Percentiles rank a stretch among this genome's conserved stretches.
These are phyloP conservation scores for Chrysocyon brachyurus DNA, from an alignment of 2,797 vertebrate species.

Conservation along the genomic window DNA sequence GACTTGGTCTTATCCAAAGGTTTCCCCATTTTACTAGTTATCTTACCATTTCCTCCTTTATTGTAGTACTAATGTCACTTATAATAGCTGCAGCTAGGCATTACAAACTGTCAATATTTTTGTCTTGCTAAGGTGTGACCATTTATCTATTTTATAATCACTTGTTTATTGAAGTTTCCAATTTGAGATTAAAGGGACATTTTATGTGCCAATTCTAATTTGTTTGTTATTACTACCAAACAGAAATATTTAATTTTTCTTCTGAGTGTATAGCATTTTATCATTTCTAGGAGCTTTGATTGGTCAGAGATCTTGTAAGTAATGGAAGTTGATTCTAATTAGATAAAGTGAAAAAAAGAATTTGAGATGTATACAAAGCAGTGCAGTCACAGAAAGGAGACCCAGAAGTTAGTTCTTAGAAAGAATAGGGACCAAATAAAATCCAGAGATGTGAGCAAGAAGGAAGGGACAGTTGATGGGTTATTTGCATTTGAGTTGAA, in stretches of 20 bases:
- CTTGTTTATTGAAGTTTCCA: neutral
- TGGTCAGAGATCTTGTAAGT: neutral
- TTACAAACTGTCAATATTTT: neutral
- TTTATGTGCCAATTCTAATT: neutral
- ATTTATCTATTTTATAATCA: conserved; percentile 41
- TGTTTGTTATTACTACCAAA: neutral
- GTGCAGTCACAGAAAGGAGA: neutral
- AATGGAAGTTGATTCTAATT: conserved; percentile 6
- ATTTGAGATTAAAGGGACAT: neutral
- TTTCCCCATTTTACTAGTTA: neutral
- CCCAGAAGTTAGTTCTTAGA: neutral
- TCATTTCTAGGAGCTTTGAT: conserved; percentile 38
- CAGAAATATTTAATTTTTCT: conserved; percentile 14
- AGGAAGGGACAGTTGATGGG: neutral
- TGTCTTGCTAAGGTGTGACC: neutral
- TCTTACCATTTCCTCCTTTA: neutral
- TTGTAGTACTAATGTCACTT: neutral
- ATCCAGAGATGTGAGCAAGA: neutral
- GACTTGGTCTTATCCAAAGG: neutral
- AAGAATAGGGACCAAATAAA: neutral
- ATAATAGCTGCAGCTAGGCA: neutral
- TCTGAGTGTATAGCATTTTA: neutral
- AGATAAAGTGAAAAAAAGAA: neutral
- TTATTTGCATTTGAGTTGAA: neutral
- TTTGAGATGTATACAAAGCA: neutral